Percentiles rank a stretch among this genome's conserved stretches.
Conservation (phyloP, 2,888 invertebrate genomes). For the Hirtodrosophila duncani region DNA sequence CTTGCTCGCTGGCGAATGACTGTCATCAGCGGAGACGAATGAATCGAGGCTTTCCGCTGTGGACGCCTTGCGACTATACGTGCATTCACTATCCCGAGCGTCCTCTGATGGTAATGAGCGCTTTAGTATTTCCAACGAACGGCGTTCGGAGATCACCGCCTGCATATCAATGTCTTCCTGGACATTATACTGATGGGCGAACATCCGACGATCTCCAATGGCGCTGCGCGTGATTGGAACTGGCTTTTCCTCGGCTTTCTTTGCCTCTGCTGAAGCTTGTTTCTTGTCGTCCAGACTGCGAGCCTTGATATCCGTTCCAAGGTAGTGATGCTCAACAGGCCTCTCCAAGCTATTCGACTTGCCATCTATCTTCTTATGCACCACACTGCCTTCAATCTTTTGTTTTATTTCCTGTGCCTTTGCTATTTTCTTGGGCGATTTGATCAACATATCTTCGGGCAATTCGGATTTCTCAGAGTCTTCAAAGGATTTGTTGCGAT, state of each 20-base stretch:
- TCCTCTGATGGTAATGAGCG: constrained; percentile 80
- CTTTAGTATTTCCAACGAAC: constrained; percentile 82
- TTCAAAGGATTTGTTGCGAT: constrained; percentile 82
- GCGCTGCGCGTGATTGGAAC: constrained; percentile 60
- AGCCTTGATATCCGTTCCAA: constrained; percentile 83
- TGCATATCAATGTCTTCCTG: constrained; percentile 81
- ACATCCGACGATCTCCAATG: constrained; percentile 74
- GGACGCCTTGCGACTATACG: constrained; percentile 77
- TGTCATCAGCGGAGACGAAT: constrained; percentile 82
- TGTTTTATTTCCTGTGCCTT: constrained; percentile 83
- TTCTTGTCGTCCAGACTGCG: constrained; percentile 84
- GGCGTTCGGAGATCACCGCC: constrained; percentile 81
- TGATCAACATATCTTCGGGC: constrained; percentile 79
- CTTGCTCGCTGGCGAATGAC: constrained; percentile 81
- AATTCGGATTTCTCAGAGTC: constrained; percentile 81
- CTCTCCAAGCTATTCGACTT: constrained; percentile 85
- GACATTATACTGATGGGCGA: constrained; percentile 75
- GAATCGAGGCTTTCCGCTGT: constrained; percentile 80
- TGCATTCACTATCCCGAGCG: constrained; percentile 74
- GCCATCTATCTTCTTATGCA: constrained; percentile 82
- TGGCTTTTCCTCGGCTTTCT: constrained; percentile 78
- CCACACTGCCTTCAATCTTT: constrained; percentile 82
- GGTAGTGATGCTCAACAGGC: constrained; percentile 81
- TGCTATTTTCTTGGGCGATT: constrained; percentile 81
- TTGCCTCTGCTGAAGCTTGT: constrained; percentile 53